Conservation (phyloP, 2,113 vertebrate genomes). For the Odobenus rosmarus region DNA sequence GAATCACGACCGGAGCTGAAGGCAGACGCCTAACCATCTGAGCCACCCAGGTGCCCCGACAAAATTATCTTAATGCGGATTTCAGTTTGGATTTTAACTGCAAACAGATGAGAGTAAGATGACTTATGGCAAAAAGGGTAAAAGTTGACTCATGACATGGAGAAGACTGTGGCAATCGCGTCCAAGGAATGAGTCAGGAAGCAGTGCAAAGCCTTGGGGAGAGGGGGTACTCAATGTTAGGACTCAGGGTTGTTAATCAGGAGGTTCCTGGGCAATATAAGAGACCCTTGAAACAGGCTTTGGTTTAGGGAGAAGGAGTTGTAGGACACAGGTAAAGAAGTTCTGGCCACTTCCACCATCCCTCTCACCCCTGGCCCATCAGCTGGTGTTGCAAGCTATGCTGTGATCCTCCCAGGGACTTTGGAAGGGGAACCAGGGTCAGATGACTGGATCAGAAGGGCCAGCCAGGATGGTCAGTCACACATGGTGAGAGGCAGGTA, state of each 20-base stretch:
- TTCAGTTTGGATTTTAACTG: background rate
- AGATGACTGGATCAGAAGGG: background rate
- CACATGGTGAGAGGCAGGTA: background rate
- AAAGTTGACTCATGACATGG: background rate
- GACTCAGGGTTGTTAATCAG: background rate
- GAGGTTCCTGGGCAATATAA: background rate
- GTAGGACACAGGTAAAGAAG: background rate
- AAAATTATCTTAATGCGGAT: background rate
- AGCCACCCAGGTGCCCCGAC: background rate
- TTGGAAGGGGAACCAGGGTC: background rate
- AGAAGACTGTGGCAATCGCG: background rate
- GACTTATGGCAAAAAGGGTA: background rate
- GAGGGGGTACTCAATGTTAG: background rate
- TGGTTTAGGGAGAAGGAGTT: background rate
- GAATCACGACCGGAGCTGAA: too few relatives aligned
- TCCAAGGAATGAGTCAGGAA: background rate
- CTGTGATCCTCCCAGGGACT: background rate
- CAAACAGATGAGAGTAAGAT: slow-evolving; percentile 16
- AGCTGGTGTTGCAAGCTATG: background rate
- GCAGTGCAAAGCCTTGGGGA: background rate
- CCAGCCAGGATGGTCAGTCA: background rate
- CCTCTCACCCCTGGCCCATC: background rate
- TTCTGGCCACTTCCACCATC: background rate
- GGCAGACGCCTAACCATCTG: too few relatives aligned
- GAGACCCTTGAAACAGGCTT: background rate